Percentiles rank a stretch among this genome's conserved stretches.
These are phyloP conservation scores for Tipula vernalis DNA, from an alignment of 2,888 invertebrate species.

Conservation along the genomic window DNA sequence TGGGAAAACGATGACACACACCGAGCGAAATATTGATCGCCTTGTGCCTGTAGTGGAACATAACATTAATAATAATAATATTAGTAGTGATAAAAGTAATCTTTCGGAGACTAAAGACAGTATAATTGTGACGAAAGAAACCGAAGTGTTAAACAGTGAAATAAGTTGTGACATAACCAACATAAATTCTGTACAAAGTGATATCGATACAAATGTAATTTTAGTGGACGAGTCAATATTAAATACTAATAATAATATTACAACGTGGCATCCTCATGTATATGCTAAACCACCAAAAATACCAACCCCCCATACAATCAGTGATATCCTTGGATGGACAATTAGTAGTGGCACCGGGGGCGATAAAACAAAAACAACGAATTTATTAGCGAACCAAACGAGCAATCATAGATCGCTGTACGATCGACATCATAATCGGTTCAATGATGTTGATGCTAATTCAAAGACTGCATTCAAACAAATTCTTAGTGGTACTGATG, in stretches of 20 bases:
- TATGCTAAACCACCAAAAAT: conserved; percentile 69
- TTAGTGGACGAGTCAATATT: conserved; percentile 12
- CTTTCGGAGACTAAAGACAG: background rate
- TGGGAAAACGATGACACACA: background rate
- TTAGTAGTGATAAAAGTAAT: background rate
- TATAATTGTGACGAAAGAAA: too few species aligned
- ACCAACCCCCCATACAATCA: conserved; percentile 78
- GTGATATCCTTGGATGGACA: conserved; percentile 65
- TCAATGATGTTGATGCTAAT: background rate
- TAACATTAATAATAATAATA: background rate
- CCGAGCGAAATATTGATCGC: background rate
- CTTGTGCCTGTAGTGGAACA: background rate
- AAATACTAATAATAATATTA: conserved; percentile 5
- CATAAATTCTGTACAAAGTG: background rate
- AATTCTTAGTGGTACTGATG: background rate
- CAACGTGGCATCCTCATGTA: conserved; percentile 80
- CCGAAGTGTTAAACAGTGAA: background rate
- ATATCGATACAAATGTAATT: background rate
- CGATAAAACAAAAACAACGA: background rate
- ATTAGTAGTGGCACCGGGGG: background rate
- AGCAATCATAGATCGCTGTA: background rate
- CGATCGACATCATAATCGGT: conserved; percentile 9
- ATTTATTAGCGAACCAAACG: background rate
- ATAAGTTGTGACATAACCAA: background rate
- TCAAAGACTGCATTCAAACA: background rate